Conservation (phyloP, 2,797 vertebrate species). For the Martes flavigula region DNA sequence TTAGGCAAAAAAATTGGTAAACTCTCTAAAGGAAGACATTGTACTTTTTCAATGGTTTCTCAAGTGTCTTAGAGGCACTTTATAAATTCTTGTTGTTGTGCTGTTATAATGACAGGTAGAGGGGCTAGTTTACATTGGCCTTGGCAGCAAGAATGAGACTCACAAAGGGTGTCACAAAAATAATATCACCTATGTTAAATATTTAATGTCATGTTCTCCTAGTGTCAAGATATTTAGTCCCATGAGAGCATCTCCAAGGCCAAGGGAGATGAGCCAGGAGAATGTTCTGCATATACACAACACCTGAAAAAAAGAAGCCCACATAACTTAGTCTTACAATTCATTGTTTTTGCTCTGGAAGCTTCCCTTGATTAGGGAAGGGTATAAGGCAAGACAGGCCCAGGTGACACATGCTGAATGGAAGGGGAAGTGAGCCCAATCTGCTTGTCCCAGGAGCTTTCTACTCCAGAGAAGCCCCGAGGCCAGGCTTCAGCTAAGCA, state of each 20-base stretch:
- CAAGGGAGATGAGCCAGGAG: slow-evolving; percentile 28
- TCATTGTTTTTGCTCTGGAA: neutral
- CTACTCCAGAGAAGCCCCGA: neutral
- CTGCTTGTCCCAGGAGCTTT: neutral
- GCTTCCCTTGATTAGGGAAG: neutral
- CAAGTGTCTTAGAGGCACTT: neutral
- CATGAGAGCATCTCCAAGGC: neutral
- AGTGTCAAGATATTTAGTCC: slow-evolving; percentile 57
- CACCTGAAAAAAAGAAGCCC: neutral
- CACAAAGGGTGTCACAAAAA: slow-evolving; percentile 48
- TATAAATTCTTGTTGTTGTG: neutral
- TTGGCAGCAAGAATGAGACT: neutral
- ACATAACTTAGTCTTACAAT: neutral
- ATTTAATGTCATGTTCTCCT: slow-evolving; percentile 44
- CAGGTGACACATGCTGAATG: neutral
- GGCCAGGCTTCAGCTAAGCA: neutral
- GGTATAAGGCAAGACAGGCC: neutral
- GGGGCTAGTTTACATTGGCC: neutral
- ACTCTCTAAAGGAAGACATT: slow-evolving; percentile 37
- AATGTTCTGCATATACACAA: neutral
- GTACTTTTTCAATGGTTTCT: neutral
- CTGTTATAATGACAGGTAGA: neutral
- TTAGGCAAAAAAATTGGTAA: slow-evolving; percentile 13
- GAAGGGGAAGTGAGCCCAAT: neutral
- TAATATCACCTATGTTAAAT: slow-evolving; percentile 32